Base-by-base conservation (phyloP, 92 coral and sea anemone species). In the Chrysogorgia sp. region DNA sequence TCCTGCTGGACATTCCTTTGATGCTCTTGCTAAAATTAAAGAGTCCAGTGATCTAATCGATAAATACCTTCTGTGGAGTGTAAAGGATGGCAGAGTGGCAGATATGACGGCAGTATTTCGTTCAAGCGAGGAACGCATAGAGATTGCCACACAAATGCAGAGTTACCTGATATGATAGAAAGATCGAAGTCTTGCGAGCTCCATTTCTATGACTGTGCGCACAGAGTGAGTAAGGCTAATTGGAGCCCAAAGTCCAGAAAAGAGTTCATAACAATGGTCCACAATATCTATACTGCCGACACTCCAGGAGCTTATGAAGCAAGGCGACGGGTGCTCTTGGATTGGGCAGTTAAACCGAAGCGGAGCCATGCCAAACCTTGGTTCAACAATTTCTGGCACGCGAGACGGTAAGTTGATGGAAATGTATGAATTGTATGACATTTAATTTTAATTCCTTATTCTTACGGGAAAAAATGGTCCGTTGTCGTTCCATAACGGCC, bases 201-300 rank as follows among this genome's bases (percentile, higher is more conserved):
- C n/a, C 86, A 86, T 77, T 81, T 86, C 81, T 86, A 86, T 40
- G 86, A 81, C 58, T 86, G 86, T 82, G 83, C 83, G 10, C 86
- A 68, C 40, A 81, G 49, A 57, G 67, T 55, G 26, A 52, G 37
- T 20, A 80, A 61, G 81, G 74, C 74, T 7, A 49, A 34, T 17
- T 84, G 85, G 88, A 84, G 88, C 64, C 19, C 80, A n/a, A 21
- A 62, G 34, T 60, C 88, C 32, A 81, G 80, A 81, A 64, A 40
- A 67, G 56, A 74, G 35, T 86, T 86, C 65, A 81, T 75, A 34
- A 66, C 76, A 0, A 86, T 86, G 89, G 77, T 74, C 34, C 89
- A 86, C 61, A 63, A 52, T 25, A 74, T 80, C 23, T 80, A 86
- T 58, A 64, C 77, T 22, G 86, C 89, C 62, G 85, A 81, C 47